Percentiles rank a stretch among this genome's conserved stretches.
phyloP scores from a whole-genome alignment of 2,113 vertebrate species.

The Ardeotis arabs region DNA sequence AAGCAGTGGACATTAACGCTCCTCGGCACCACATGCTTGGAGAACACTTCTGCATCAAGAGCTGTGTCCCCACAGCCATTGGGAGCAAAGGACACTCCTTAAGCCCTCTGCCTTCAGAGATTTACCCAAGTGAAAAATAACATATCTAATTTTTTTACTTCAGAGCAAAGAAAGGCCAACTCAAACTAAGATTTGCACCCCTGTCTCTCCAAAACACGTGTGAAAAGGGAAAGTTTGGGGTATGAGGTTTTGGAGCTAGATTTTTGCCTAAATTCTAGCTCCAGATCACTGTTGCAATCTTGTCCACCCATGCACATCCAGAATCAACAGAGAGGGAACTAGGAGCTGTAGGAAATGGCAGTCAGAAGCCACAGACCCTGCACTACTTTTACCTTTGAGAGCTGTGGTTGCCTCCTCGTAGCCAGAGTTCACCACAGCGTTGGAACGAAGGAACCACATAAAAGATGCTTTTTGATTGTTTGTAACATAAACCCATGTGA shows the following conservation, averaged over 20 bases:
- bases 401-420: rapidly evolving
- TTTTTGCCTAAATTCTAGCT: not conserved
- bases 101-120: not conserved
- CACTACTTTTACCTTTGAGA: not conserved
- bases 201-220: not conserved
- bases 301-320: not conserved
- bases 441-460: not conserved
- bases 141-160: rapidly evolving
- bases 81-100: not conserved
- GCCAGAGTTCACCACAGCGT: not conserved
- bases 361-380: not conserved
- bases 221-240: not conserved
- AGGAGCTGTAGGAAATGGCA: not conserved
- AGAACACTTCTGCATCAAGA: not conserved
- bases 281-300: not conserved
- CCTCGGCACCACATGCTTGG: rapidly evolving
- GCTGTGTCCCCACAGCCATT: not conserved
- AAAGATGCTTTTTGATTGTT: not conserved
- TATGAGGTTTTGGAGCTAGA: not conserved
- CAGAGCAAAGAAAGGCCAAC: not conserved
- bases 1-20: not conserved
- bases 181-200: not conserved
- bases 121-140: not conserved
- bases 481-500: not conserved
- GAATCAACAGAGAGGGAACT: not conserved